Conservation (phyloP, 2,113 vertebrate species). For the Sorex araneus region DNA sequence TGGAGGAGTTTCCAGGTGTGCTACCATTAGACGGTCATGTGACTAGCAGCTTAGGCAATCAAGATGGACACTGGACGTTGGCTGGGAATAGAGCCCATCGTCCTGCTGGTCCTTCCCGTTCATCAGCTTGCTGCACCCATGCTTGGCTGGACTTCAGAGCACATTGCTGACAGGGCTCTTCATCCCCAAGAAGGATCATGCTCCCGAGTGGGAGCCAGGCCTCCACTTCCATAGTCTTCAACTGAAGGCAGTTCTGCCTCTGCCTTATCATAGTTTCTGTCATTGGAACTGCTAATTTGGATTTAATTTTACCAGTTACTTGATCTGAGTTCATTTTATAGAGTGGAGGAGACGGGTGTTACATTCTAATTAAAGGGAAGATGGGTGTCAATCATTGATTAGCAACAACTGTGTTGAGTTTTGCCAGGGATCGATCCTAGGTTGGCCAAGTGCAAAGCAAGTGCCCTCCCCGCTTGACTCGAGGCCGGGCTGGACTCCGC, state of each 20-base stretch:
- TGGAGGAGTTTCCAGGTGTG: background rate
- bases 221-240: too few relatives aligned
- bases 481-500: background rate
- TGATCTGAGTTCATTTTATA: background rate
- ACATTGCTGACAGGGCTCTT: too few relatives aligned
- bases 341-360: background rate
- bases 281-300: too few relatives aligned
- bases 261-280: too few relatives aligned
- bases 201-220: too few relatives aligned
- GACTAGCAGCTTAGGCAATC: background rate
- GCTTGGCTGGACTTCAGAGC: too few relatives aligned
- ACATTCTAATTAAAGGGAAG: background rate
- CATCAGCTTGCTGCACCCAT: too few relatives aligned
- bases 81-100: background rate
- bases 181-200: too few relatives aligned
- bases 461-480: too few relatives aligned
- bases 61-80: background rate
- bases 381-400: background rate
- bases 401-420: background rate
- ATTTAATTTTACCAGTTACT: slow-evolving; percentile 6
- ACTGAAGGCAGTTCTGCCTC: too few relatives aligned
- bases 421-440: background rate
- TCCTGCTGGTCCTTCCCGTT: background rate
- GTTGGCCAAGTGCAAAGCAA: background rate
- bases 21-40: background rate